These are phyloP conservation scores for Chrysotoxum bicinctum DNA, from an alignment of 2,888 invertebrate species.

Conservation along the genomic window DNA sequence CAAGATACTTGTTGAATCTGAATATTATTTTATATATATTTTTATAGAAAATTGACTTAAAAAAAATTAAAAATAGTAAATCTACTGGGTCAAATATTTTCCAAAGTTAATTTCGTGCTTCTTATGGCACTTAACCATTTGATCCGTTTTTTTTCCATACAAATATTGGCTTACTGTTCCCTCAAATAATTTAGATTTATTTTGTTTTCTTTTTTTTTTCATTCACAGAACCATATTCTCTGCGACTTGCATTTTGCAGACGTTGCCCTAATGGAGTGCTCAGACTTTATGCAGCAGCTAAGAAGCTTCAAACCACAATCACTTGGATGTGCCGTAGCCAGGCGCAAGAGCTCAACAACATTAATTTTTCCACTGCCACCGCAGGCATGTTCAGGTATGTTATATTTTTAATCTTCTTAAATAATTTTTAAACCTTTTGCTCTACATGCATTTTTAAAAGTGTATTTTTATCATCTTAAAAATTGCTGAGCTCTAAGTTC, in stretches of 20 bases:
- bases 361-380: slow-evolving; percentile 96
- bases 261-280: slow-evolving; percentile 98
- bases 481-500: no score
- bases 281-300: slow-evolving; percentile 98
- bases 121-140: no score
- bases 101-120: no score
- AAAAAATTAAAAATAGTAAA: no score
- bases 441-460: no score
- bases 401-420: slow-evolving; percentile 4
- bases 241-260: slow-evolving; percentile 98
- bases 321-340: slow-evolving; percentile 95
- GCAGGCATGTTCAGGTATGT: slow-evolving; percentile 95
- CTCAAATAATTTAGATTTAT: neutral
- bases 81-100: no score
- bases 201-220: slow-evolving; percentile 4
- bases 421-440: no score
- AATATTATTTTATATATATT: no score
- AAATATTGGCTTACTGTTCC: no score
- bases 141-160: no score
- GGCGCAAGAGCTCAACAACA: slow-evolving; percentile 96
- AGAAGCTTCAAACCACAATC: slow-evolving; percentile 98
- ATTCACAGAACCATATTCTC: slow-evolving; percentile 91
- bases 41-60: no score
- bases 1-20: neutral
- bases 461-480: no score